Conservation (phyloP, 2,797 vertebrate genomes). For the Chrysocyon brachyurus region DNA sequence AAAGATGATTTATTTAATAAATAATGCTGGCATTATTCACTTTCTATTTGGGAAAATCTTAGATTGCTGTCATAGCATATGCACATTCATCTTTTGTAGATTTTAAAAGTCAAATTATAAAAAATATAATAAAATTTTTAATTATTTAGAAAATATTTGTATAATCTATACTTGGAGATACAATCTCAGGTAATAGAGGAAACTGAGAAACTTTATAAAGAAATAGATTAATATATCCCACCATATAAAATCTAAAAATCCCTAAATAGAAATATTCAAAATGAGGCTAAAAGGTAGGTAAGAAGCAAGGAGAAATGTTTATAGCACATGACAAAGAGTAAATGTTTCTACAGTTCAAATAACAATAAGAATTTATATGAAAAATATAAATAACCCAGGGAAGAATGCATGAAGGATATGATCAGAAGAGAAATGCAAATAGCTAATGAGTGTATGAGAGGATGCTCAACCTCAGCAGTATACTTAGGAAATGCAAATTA, state of each 20-base stretch:
- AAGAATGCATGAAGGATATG: background rate
- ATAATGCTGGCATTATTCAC: background rate
- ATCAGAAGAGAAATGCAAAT: conserved; percentile 37
- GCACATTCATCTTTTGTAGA: background rate
- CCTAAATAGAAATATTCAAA: background rate
- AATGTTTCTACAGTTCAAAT: background rate
- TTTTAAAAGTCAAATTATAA: conserved; percentile 44
- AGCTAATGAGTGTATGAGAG: background rate
- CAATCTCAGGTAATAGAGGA: conserved; percentile 10
- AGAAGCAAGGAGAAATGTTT: background rate
- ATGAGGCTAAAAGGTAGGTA: background rate
- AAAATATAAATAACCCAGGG: conserved; percentile 36
- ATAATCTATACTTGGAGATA: background rate
- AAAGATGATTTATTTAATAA: background rate
- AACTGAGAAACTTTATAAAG: background rate
- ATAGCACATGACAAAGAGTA: background rate
- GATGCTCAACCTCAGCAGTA: background rate
- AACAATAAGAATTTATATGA: background rate
- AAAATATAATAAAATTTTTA: background rate
- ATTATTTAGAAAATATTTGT: background rate
- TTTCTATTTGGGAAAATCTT: background rate
- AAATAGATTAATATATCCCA: conserved; percentile 12
- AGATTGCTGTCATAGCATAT: background rate
- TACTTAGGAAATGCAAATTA: conserved; percentile 53
- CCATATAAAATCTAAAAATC: background rate